Base-by-base conservation (phyloP, 2,888 invertebrate genomes). In the Pollenia griseotomentosa region DNA sequence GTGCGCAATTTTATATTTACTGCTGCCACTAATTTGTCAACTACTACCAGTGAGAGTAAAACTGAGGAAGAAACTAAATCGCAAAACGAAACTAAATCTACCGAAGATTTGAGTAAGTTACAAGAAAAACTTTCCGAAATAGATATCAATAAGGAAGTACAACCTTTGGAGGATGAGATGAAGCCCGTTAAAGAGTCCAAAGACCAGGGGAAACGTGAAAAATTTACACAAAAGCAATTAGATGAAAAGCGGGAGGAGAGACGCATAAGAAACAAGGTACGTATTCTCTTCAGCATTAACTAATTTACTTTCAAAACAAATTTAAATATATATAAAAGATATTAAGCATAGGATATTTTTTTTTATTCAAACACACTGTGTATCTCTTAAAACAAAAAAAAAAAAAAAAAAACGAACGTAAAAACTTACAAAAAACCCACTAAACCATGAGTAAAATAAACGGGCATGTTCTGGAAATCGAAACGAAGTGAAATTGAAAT, bases 241-340 rank as follows among this genome's bases (percentile, higher is more conserved):
- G 88, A 87, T 19, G 84, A 88, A 53, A 88, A 88, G 1, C 90
- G 91, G 1, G 92, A 92, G 42, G 91, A 92, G 19, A 90, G 92
- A n/a, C 92, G 93, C 5, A 93, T 93, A 77, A 90, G 93, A 55
- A 93, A 93, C 80, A 93, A 93, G 91, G 93, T 93, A 89, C 46
- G 16, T 40, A 9, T 40, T 9, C 16, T 16, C 1, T 0, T 0
- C 6, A 33, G 33, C 6, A 6, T 6, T 33, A 6, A 33, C 33
- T 6, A 6, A 6, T 6, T 33, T 33, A 33, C 33, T 33, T 33
- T 33, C 6, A 33, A 6, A 33, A 33, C 6, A 33, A 33, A 33
- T 23, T 23, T 23, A 23, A 23, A 23, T 0, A 23, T 2, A 3
- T 23, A 23, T 23, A 2, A 23, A 23, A 23, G 23, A 23, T 3